These are phyloP conservation scores for Gavia stellata DNA, from an alignment of 2,113 vertebrate species.

Conservation along the genomic window DNA sequence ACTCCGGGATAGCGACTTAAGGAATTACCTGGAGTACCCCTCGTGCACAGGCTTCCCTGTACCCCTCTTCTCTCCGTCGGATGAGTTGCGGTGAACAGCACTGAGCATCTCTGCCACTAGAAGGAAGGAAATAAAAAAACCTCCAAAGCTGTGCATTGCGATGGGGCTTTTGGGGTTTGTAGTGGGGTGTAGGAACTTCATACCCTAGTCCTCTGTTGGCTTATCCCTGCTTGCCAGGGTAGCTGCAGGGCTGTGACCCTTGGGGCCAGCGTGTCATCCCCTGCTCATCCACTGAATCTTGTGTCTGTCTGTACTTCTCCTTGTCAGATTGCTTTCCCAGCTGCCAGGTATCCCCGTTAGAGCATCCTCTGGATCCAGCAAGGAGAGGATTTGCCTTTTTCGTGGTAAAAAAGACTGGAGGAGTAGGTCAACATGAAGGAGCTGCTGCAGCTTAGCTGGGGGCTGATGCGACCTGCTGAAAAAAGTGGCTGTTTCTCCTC, in stretches of 20 bases:
- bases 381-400: background rate
- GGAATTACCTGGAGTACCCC: too few relatives aligned
- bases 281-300: too few relatives aligned
- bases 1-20: background rate
- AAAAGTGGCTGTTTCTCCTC: background rate
- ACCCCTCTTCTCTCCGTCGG: background rate
- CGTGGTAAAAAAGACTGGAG: background rate
- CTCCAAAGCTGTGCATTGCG: background rate
- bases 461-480: background rate
- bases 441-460: background rate
- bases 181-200: background rate
- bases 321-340: background rate
- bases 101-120: background rate
- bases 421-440: background rate
- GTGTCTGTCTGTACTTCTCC: background rate
- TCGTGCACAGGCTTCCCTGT: fast-evolving
- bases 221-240: background rate
- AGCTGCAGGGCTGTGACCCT: background rate
- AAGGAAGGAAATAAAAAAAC: background rate
- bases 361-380: background rate
- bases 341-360: background rate
- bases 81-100: background rate
- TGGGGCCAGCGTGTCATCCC: background rate
- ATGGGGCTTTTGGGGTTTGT: background rate
- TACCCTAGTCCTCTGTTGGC: background rate